These are phyloP conservation scores for Drosophila aldrichi DNA, from an alignment of 2,888 invertebrate species.

Conservation along the genomic window DNA sequence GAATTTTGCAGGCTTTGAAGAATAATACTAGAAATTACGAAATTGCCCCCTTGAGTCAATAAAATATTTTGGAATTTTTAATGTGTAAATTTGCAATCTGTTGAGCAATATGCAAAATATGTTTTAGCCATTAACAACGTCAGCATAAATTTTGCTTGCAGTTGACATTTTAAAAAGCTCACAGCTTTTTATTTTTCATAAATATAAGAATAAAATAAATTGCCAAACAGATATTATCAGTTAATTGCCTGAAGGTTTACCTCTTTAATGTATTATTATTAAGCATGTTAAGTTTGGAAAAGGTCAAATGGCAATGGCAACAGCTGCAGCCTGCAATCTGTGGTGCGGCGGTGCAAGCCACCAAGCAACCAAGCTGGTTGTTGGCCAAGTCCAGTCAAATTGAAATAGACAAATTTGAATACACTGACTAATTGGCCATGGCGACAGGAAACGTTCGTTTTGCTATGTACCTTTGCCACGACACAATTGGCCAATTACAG, in stretches of 20 bases:
- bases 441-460: constrained; percentile 1
- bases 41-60: neutral
- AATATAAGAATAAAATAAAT: neutral
- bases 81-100: neutral
- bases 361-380: neutral
- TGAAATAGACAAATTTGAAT: neutral
- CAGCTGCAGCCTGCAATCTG: constrained; percentile 17
- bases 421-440: constrained; percentile 12
- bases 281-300: constrained; percentile 11
- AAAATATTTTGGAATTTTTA: neutral
- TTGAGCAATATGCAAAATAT: neutral
- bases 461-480: constrained; percentile 11
- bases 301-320: constrained; percentile 39
- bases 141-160: neutral
- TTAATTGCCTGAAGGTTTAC: constrained; percentile 8
- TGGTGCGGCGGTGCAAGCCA: neutral
- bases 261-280: constrained; percentile 11
- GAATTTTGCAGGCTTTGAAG: too few relatives aligned
- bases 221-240: constrained; percentile 4
- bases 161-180: constrained; percentile 21
- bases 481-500: constrained; percentile 51
- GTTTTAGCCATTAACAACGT: neutral
- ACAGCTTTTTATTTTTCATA: too few relatives aligned
- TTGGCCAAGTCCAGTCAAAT: neutral
- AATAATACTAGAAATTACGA: too few relatives aligned